A percentile compares a stretch with the other conserved stretches of the same genome.
Conservation (phyloP, 2,113 vertebrate genomes). For the Probosciger aterrimus region DNA sequence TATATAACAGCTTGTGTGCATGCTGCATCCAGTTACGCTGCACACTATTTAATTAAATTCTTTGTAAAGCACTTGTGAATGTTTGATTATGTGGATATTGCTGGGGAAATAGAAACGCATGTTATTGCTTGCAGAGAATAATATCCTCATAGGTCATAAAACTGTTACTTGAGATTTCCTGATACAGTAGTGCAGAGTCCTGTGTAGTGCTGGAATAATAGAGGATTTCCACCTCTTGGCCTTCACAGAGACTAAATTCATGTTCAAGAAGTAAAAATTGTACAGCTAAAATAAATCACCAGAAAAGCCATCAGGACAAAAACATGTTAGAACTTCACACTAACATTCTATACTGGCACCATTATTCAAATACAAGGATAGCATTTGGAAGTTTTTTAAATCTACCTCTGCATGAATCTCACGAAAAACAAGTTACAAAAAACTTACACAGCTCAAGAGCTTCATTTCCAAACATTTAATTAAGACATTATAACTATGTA, state of each 20-base stretch:
- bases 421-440: background rate
- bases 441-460: background rate
- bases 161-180: constrained; percentile 38
- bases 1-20: background rate
- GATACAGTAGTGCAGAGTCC: background rate
- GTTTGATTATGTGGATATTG: constrained; percentile 48
- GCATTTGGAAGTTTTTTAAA: background rate
- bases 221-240: constrained; percentile 27
- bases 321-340: background rate
- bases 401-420: background rate
- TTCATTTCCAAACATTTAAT: constrained; percentile 25
- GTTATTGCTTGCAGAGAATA: constrained; percentile 1
- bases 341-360: background rate
- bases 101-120: constrained; percentile 20
- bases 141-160: constrained; percentile 17
- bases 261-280: constrained; percentile 20
- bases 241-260: constrained; percentile 44
- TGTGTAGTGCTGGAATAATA: background rate
- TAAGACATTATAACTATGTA: background rate
- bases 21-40: background rate
- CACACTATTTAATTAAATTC: constrained; percentile 38
- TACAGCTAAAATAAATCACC: background rate
- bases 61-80: constrained; percentile 35
- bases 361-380: background rate
- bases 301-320: background rate